Base-by-base conservation (phyloP, 2,888 invertebrate species). In the Agrotis ipsilon region DNA sequence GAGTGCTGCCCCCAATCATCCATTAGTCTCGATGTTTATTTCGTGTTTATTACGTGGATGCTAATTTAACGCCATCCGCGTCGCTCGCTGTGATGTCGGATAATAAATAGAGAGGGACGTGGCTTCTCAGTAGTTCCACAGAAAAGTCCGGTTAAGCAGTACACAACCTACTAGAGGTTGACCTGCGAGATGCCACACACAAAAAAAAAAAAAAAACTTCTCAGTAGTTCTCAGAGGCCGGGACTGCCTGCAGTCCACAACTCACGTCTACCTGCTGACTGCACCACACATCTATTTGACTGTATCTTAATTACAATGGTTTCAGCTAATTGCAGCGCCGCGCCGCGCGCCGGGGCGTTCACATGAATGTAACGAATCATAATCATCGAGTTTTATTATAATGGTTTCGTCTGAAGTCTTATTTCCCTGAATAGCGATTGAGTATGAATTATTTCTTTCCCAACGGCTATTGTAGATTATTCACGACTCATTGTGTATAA, bases 21-120 rank as follows among this genome's bases (percentile, higher is more conserved):
- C 94, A 94, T 94, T 94, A 93, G 94, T 93, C 89, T 93, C 91
- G 92, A 94, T 92, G 92, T 93, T 94, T 94, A 94, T 93, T 92
- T 92, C 93, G 91, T 92, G 92, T 93, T 92, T 92, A 92, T 91
- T 89, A 90, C 90, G 88, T 89, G 87, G 90, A 92, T 90, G 91
- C 89, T 93, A 94, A 94, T 93, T 91, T 87, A 91, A 86, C 90
- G 86, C 81, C 39, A 39, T 39, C 39, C 39, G 39, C 87, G 74
- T 72, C 74, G 84, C 88, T 88, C 80, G 87, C 88, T 87, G 85
- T 84, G 89, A 87, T 88, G 89, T 89, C 86, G 87, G 88, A 78
- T 88, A 88, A 90, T 90, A 87, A 88, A 90, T 90, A 87, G 89
- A 89, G 88, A 75, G 75, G 81, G 74, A 81, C 83, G 75, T 32